Percentiles rank a stretch among this genome's conserved stretches.
phyloP scores from a whole-genome alignment of 1,140 invertebrate genomes.

The Olivierus martensii region DNA sequence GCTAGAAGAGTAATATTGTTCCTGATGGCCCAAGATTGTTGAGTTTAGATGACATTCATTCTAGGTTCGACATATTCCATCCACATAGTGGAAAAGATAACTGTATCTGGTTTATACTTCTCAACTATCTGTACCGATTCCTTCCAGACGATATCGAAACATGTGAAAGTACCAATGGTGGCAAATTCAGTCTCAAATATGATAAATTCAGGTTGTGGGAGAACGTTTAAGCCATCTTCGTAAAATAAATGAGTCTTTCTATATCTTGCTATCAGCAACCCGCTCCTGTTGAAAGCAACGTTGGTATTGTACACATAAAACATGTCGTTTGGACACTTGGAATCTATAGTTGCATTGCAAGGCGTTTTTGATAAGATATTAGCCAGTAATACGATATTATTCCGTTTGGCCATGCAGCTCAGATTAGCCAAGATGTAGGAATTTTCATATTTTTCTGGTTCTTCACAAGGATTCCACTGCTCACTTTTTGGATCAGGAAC shows the following conservation, averaged over 20 bases:
- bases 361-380: no score
- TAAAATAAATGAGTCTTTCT: constrained; percentile 51
- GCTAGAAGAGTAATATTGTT: constrained; percentile 41
- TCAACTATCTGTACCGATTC: constrained; percentile 34
- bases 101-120: constrained; percentile 43
- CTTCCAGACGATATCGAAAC: constrained; percentile 56
- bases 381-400: constrained; percentile 46
- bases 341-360: constrained; percentile 31
- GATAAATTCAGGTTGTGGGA: constrained; percentile 33
- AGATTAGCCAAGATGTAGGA: constrained; percentile 25
- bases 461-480: not conserved
- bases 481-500: not conserved
- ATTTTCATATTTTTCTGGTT: not conserved
- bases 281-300: no score
- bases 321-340: not conserved
- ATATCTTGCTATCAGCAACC: no score
- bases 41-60: constrained; percentile 21
- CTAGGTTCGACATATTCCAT: constrained; percentile 54
- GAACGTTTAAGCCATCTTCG: constrained; percentile 37
- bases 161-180: constrained; percentile 57
- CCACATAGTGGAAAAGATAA: constrained; percentile 57
- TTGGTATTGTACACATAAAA: no score
- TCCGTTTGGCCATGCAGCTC: constrained; percentile 40
- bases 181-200: constrained; percentile 40
- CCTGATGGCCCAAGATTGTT: constrained; percentile 38